Evolutionary conservation across 2,888 invertebrate genomes (phyloP).

Genomic region (Serrognathus titanus): DNA sequence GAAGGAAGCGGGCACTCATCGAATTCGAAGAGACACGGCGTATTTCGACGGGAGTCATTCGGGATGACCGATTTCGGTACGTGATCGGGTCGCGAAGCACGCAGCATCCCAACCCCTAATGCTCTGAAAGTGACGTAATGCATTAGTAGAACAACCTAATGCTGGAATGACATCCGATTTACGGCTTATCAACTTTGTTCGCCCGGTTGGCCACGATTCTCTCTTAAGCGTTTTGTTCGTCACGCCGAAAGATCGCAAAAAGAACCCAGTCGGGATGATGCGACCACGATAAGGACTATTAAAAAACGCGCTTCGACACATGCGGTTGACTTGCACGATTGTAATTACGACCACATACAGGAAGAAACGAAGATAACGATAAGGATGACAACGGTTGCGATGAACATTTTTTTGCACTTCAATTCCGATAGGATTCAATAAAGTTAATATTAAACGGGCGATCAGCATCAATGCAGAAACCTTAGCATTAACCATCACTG

Average conservation of each 20-base stretch:
- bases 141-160: slow-evolving; percentile 33
- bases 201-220: slow-evolving; percentile 24
- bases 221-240: slow-evolving; percentile 29
- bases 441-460: no score
- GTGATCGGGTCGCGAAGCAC: slow-evolving; percentile 31
- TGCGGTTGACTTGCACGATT: no score
- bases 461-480: no score
- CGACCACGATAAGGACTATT: background rate
- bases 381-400: no score
- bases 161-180: slow-evolving; percentile 33
- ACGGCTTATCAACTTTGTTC: slow-evolving; percentile 34
- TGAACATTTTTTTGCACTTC: no score
- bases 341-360: no score
- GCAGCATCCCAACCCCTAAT: slow-evolving; percentile 23
- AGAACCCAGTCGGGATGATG: background rate
- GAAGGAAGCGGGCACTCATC: no score
- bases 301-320: no score
- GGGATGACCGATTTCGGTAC: slow-evolving; percentile 32
- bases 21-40: slow-evolving; percentile 5
- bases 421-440: no score
- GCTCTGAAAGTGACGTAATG: slow-evolving; percentile 32
- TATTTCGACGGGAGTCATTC: slow-evolving; percentile 28
- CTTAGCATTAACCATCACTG: no score
- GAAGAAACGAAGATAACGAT: no score
- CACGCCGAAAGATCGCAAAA: slow-evolving; percentile 16